Percentiles rank a stretch among this genome's conserved stretches.
Conservation (phyloP, 2,113 vertebrate genomes). For the Hippocampus guttulatus region DNA sequence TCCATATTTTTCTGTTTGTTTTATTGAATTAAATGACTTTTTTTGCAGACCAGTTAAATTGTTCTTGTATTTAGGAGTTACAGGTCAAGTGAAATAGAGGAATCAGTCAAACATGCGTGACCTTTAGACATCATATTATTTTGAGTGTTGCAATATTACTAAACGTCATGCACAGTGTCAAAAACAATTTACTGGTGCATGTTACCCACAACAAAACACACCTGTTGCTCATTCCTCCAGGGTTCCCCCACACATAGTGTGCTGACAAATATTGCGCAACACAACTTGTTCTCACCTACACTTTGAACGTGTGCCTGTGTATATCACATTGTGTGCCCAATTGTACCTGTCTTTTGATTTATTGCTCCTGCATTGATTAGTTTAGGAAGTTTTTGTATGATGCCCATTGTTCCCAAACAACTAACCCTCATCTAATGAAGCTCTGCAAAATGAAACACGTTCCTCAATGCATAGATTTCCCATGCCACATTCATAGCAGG, state of each 20-base stretch:
- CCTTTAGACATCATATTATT: constrained; percentile 4
- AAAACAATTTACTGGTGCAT: constrained; percentile 19
- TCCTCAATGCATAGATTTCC: not conserved
- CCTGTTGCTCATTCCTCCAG: not conserved
- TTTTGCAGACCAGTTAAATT: not conserved
- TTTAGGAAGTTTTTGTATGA: not conserved
- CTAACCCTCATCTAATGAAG: not conserved
- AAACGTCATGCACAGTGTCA: constrained; percentile 5
- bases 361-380: not conserved
- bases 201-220: constrained; percentile 8
- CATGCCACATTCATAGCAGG: not conserved
- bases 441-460: constrained; percentile 3
- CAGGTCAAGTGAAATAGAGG: constrained; percentile 3
- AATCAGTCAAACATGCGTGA: not conserved
- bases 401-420: not conserved
- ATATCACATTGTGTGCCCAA: constrained; percentile 13
- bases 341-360: not conserved
- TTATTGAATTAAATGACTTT: not conserved
- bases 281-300: constrained; percentile 20
- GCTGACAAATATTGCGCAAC: not conserved
- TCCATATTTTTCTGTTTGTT: not conserved
- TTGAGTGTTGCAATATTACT: constrained; percentile 5
- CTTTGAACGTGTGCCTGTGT: not conserved
- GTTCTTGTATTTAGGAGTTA: not conserved
- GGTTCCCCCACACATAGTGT: not conserved